Percentiles rank a stretch among this genome's conserved stretches.
Conservation (phyloP, 2,888 invertebrate genomes). For the Melanostoma mellinum region DNA sequence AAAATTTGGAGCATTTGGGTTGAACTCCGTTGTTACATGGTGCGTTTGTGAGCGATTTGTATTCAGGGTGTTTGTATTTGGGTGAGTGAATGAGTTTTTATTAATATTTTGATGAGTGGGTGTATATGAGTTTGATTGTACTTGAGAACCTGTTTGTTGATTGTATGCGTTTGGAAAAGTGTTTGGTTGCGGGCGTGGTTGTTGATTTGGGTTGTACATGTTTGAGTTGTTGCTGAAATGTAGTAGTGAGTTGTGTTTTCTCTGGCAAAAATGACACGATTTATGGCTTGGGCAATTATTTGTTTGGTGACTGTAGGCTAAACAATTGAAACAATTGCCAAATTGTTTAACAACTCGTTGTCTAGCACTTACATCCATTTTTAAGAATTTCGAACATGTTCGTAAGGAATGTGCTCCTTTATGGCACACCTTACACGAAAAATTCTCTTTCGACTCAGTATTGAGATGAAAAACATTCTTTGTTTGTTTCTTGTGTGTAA, state of each 20-base stretch:
- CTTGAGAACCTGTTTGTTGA: conserved; percentile 3
- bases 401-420: background rate
- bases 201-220: background rate
- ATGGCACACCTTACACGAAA: background rate
- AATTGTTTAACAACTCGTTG: background rate
- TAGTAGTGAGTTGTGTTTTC: background rate
- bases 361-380: conserved; percentile 10
- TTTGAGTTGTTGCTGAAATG: background rate
- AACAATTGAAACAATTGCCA: background rate
- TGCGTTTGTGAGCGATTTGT: background rate
- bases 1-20: conserved; percentile 6
- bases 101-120: background rate
- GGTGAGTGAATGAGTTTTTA: conserved; percentile 1
- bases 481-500: background rate
- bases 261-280: background rate
- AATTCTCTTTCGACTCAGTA: background rate
- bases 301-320: background rate
- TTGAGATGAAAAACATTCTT: background rate
- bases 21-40: background rate
- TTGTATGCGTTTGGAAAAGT: conserved; percentile 2
- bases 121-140: background rate
- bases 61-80: conserved; percentile 5
- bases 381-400: background rate
- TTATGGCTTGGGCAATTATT: background rate
- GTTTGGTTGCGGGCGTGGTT: conserved; percentile 1